Conservation (phyloP, 2,888 invertebrate genomes). For the Rhagonycha fulva region DNA sequence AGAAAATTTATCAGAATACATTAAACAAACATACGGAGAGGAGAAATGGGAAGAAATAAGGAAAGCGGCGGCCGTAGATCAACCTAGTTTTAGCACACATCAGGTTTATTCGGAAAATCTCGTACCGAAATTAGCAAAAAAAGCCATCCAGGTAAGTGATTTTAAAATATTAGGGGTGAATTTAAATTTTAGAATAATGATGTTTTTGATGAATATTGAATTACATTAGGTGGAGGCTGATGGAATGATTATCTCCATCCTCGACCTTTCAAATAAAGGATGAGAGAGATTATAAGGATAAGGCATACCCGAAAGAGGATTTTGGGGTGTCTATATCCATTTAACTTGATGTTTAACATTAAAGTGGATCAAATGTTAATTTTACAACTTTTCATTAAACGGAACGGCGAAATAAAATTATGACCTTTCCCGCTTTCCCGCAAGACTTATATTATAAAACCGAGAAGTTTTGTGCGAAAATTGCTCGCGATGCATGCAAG, state of each 20-base stretch:
- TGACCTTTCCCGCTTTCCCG: neutral
- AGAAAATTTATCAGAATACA: slow-evolving; percentile 92
- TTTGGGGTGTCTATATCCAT: neutral
- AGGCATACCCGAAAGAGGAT: neutral
- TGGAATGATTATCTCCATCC: neutral
- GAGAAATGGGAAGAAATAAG: slow-evolving; percentile 92
- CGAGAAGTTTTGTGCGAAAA: neutral
- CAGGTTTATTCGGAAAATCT: slow-evolving; percentile 92
- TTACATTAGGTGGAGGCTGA: neutral
- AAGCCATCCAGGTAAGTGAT: slow-evolving; percentile 75
- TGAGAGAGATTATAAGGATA: neutral
- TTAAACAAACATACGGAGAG: slow-evolving; percentile 92
- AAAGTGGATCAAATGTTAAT: neutral
- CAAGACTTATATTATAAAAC: neutral
- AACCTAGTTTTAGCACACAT: slow-evolving; percentile 86
- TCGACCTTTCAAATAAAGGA: neutral
- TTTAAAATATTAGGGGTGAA: neutral
- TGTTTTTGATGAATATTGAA: neutral
- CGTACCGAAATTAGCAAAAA: slow-evolving; percentile 81
- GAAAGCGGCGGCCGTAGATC: slow-evolving; percentile 82
- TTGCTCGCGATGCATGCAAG: neutral
- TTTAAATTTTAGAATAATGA: neutral
- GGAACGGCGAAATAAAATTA: neutral
- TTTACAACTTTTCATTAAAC: neutral
- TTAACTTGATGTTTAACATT: neutral